These are phyloP conservation scores for Watsonalla cultraria DNA, from an alignment of 2,888 invertebrate species.

Conservation along the genomic window DNA sequence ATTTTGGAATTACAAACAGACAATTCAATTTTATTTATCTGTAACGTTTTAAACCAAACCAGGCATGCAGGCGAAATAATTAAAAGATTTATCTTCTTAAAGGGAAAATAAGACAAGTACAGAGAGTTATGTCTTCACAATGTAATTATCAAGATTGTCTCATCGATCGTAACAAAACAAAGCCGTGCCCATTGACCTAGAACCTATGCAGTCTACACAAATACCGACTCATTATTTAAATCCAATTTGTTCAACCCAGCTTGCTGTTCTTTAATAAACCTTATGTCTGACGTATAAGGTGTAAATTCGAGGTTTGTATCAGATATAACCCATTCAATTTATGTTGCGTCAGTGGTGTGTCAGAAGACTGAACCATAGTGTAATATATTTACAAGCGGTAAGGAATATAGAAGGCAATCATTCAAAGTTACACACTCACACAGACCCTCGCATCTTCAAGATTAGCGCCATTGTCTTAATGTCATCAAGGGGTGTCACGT, in stretches of 20 bases:
- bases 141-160: constrained; percentile 28
- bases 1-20: too few relatives aligned
- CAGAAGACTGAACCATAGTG: constrained; percentile 11
- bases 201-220: constrained; percentile 40
- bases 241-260: neutral
- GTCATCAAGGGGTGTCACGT: too few relatives aligned
- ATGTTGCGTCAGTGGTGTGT: constrained; percentile 23
- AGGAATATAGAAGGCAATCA: too few relatives aligned
- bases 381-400: too few relatives aligned
- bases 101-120: too few relatives aligned
- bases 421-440: too few relatives aligned
- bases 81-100: too few relatives aligned
- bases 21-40: too few relatives aligned
- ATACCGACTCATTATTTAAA: constrained; percentile 31
- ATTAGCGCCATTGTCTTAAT: too few relatives aligned
- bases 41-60: too few relatives aligned
- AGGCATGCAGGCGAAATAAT: too few relatives aligned
- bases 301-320: neutral
- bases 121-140: neutral
- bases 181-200: constrained; percentile 55
- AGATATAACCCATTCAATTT: constrained; percentile 7
- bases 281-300: neutral
- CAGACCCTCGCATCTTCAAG: too few relatives aligned
- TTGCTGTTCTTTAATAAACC: constrained; percentile 3
- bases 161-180: constrained; percentile 33